Conservation (phyloP, 1,140 invertebrate genomes). For the Drosophila tani region DNA sequence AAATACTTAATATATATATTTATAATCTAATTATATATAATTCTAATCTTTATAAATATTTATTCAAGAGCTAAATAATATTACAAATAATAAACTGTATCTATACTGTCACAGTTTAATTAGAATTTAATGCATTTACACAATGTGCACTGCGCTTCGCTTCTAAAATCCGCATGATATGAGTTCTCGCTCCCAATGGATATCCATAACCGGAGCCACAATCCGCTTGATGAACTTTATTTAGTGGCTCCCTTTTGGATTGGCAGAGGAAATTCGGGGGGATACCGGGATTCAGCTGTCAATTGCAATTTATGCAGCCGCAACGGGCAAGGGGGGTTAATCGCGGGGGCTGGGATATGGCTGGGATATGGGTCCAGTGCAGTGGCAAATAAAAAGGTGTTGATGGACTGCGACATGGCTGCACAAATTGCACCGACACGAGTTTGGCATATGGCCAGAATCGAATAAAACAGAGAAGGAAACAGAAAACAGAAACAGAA, state of each 20-base stretch:
- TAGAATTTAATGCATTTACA: neutral
- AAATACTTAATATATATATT: too few relatives aligned
- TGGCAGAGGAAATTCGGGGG: neutral
- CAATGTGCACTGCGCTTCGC: too few relatives aligned
- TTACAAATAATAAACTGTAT: neutral
- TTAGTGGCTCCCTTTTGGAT: conserved; percentile 10
- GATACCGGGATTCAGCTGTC: conserved; percentile 12
- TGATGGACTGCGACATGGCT: conserved; percentile 77
- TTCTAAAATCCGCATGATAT: neutral
- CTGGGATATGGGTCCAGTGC: conserved; percentile 1
- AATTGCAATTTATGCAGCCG: conserved; percentile 40
- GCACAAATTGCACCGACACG: conserved; percentile 75
- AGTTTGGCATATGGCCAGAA: conserved; percentile 64
- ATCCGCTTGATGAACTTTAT: conserved; percentile 42
- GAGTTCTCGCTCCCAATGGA: neutral
- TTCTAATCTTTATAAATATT: too few relatives aligned
- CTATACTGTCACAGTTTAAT: too few relatives aligned
- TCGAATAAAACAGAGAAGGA: conserved; percentile 24
- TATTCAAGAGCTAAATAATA: too few relatives aligned
- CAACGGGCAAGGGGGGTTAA: conserved; percentile 1
- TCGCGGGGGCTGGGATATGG: neutral
- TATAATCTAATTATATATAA: too few relatives aligned
- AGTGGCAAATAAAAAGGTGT: conserved; percentile 71
- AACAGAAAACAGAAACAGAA: neutral
- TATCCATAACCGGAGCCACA: conserved; percentile 23